Base-by-base conservation (phyloP, 1,140 invertebrate genomes). In the Drosophila rufa region DNA sequence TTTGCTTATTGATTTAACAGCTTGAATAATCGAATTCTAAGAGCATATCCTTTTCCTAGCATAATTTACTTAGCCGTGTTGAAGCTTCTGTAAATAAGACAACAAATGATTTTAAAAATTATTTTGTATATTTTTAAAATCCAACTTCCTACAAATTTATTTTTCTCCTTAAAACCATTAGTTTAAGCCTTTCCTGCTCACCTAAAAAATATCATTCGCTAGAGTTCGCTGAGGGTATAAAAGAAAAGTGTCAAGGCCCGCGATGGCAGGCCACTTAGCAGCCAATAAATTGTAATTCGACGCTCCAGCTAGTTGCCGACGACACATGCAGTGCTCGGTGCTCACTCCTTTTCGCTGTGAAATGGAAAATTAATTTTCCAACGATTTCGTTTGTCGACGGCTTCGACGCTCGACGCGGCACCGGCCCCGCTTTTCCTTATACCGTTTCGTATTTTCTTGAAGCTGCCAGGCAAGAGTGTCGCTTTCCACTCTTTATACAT, bases 281-380 rank as follows among this genome's bases (percentile, higher is more conserved):
- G 85, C 85, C 85, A 90, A 90, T 90, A 90, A 90, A 90, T 90
- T 90, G 85, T 90, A 90, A 90, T 90, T 85, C 86, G 86, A 91
- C 86, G 76, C 19, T 38, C 86, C 46, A 70, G 71, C 67, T 73
- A 56, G 45, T 46, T 56, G 60, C 59, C 67, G 58, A 66, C 70
- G 62, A 73, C 76, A 70, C 77, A 80, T 79, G 83, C 66, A 68
- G 57, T n/a, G 51, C 27, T 65, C 59, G 67, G 25, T 61, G 67
- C 30, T 65, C 46, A 76, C 68, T 69, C 81, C 62, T 84, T 84
- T 84, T 85, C 62, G 69, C 65, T 79, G 80, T 79, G 70, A 90
- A 90, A 90, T 90, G 86, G 85, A 85, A 90, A 90, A 90, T 90
- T 90, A 90, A 90, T 90, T 90, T 90, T 90, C 85, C 84, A 90